Evolutionary conservation across 2,888 invertebrate species (phyloP).

Genomic region (Limnephilus marmoratus): DNA sequence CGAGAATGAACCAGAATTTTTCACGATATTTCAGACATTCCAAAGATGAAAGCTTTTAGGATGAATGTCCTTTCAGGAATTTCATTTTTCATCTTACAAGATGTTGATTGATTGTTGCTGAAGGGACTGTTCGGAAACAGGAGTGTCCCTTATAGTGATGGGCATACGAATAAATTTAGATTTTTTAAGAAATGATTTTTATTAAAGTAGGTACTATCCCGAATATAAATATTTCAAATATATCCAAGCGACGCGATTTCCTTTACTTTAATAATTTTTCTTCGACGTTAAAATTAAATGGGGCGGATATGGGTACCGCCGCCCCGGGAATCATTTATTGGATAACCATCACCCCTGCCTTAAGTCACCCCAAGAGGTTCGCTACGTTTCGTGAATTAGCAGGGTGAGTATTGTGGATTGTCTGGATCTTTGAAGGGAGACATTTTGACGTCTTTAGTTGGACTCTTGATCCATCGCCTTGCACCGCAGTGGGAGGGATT

Average conservation of each 20-base stretch:
- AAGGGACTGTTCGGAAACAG: not conserved
- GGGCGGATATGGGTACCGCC: too few relatives aligned
- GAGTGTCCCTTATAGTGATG: not conserved
- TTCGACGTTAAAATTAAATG: not conserved
- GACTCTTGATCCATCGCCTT: too few relatives aligned
- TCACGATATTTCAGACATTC: not conserved
- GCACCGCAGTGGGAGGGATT: too few relatives aligned
- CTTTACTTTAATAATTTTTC: not conserved
- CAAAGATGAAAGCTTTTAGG: not conserved
- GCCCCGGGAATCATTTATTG: too few relatives aligned
- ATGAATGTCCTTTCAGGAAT: not conserved
- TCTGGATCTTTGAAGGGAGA: too few relatives aligned
- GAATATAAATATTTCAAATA: not conserved
- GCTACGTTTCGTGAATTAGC: too few relatives aligned
- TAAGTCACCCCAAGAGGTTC: too few relatives aligned
- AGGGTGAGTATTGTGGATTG: too few relatives aligned
- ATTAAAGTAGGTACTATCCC: too few relatives aligned
- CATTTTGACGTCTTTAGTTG: too few relatives aligned
- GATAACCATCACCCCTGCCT: too few relatives aligned
- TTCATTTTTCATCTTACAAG: not conserved
- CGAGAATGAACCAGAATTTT: not conserved
- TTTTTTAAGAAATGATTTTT: not conserved
- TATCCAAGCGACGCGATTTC: not conserved
- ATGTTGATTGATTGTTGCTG: not conserved
- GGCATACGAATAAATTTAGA: not conserved